phyloP scores from a whole-genome alignment of 92 coral and sea anemone species.

The Metridium senile region DNA sequence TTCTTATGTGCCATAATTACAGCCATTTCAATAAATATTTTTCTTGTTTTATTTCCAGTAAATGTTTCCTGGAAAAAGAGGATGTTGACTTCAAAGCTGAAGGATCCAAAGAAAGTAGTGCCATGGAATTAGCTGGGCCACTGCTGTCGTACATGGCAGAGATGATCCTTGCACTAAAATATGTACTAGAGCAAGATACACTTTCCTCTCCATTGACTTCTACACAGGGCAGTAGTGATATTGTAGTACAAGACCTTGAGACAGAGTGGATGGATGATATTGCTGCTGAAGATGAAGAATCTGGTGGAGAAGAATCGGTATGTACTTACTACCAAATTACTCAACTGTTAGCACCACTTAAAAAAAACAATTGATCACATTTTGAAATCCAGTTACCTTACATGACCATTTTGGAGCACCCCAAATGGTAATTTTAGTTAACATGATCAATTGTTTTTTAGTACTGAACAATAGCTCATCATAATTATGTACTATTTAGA shows the following conservation, averaged over 20 bases:
- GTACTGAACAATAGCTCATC: too few species aligned
- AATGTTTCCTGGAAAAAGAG: conserved; percentile 67
- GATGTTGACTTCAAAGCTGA: conserved; percentile 30
- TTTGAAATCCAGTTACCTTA: too few species aligned
- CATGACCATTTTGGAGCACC: too few species aligned
- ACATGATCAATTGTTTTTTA: too few species aligned
- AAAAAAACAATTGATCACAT: too few species aligned
- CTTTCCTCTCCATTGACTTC: conserved; percentile 66
- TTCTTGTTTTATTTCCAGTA: conserved; percentile 30
- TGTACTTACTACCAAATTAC: conserved; percentile 27
- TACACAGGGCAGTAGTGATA: conserved; percentile 67
- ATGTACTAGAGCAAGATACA: conserved; percentile 76
- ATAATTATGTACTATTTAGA: too few species aligned
- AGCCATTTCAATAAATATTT: not conserved
- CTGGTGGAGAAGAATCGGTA: conserved; percentile 98
- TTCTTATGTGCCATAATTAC: too few species aligned
- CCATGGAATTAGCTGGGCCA: conserved; percentile 83
- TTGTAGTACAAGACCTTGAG: conserved; percentile 78
- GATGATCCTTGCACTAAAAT: conserved; percentile 75
- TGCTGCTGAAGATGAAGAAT: conserved; percentile 91
- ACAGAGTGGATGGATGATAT: conserved; percentile 97
- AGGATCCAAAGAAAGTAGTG: conserved; percentile 66
- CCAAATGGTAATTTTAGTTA: too few species aligned
- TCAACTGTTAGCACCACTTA: too few species aligned
- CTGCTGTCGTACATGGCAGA: conserved; percentile 91